Conservation (phyloP, 2,888 invertebrate genomes). For the Pyrrhia umbra region DNA sequence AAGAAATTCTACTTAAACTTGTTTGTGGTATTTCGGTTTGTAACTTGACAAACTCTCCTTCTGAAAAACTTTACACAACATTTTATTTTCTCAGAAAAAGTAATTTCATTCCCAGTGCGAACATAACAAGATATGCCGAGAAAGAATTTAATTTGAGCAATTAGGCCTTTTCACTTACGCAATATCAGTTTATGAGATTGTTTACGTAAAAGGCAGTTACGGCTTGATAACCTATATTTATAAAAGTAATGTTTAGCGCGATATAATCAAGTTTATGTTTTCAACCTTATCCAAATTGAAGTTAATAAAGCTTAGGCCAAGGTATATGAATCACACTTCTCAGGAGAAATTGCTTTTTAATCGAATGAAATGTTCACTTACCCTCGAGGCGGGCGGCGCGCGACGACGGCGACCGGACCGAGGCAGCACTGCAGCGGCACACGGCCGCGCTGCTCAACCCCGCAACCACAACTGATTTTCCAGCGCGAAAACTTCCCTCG, state of each 20-base stretch:
- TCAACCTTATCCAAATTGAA: conserved; percentile 63
- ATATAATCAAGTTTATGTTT: conserved; percentile 48
- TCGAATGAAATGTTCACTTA: conserved; percentile 88
- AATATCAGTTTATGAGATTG: conserved; percentile 30
- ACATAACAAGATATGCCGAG: background rate
- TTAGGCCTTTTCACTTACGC: conserved; percentile 21
- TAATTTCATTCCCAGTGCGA: conserved; percentile 32
- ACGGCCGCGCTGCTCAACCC: conserved; percentile 82
- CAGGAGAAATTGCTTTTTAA: conserved; percentile 89
- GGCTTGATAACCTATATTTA: conserved; percentile 30
- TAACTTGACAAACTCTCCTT: conserved; percentile 15
- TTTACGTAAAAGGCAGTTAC: conserved; percentile 40
- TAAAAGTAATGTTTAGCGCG: conserved; percentile 34
- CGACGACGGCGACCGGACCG: conserved; percentile 69
- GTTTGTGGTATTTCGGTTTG: conserved; percentile 3
- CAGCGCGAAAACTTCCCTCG: conserved; percentile 88
- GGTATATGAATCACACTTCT: conserved; percentile 73
- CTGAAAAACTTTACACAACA: conserved; percentile 42
- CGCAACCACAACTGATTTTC: conserved; percentile 86
- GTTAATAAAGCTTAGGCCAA: conserved; percentile 59
- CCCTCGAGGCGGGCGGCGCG: conserved; percentile 80
- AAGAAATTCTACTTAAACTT: background rate
- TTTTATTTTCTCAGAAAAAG: conserved; percentile 34
- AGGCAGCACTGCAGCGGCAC: conserved; percentile 74
- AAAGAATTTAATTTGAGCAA: background rate